Conservation (phyloP, 2,888 invertebrate genomes). For the Epinotia ramella region DNA sequence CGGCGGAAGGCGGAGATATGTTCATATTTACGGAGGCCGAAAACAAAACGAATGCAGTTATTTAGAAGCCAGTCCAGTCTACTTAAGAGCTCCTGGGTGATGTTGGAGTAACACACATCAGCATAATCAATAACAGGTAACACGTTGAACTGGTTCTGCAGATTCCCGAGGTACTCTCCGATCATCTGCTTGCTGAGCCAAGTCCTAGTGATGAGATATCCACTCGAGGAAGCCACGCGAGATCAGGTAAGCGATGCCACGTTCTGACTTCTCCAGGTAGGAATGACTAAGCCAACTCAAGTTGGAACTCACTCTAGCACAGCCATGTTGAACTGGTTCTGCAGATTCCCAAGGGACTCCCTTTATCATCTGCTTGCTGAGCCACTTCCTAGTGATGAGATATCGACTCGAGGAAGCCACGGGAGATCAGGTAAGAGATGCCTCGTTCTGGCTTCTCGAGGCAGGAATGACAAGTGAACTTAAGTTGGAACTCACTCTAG, state of each 20-base stretch:
- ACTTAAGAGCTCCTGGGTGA: no score
- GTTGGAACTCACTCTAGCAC: constrained; percentile 92
- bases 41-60: no score
- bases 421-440: constrained; percentile 96
- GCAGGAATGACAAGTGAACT: no score
- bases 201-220: constrained; percentile 97
- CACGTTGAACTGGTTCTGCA: constrained; percentile 98
- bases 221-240: constrained; percentile 96
- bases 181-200: constrained; percentile 99
- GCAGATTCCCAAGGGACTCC: constrained; percentile 98
- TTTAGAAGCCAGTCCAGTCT: no score
- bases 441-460: constrained; percentile 93
- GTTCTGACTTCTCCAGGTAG: constrained; percentile 93
- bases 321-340: constrained; percentile 97
- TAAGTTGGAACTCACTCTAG: constrained; percentile 88
- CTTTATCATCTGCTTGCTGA: constrained; percentile 99
- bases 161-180: constrained; percentile 98
- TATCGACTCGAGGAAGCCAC: constrained; percentile 97
- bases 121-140: no score
- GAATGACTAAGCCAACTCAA: no score
- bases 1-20: no score
- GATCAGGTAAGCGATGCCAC: constrained; percentile 97
- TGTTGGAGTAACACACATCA: no score
- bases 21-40: no score
- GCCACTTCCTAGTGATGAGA: constrained; percentile 97